Base-by-base conservation (phyloP, 2,888 invertebrate genomes). In the Amiota minor region DNA sequence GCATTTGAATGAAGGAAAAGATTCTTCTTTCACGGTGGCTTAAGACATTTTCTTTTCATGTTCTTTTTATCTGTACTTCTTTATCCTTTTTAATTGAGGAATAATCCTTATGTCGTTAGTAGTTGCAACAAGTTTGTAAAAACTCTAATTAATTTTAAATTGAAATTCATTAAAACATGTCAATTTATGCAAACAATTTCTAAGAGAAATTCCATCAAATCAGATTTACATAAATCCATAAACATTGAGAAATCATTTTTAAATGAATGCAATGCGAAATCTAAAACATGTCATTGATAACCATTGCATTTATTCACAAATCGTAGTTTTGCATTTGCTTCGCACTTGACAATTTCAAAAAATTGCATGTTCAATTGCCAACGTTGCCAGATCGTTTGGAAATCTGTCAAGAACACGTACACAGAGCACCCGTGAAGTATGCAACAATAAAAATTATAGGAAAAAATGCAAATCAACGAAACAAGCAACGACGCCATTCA, bases 1-100 rank as follows among this genome's bases (percentile, higher is more conserved):
- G 83, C 81, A 79, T 80, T 82, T 84, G 77, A 83, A 85, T 81
- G 78, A 74, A 73, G 49, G 71, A 55, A 74, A 76, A 79, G 77
- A 77, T n/a, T 50, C 12, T 50, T 3, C n/a, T 50, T 12, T 50
- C 35, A 35, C 6, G 35, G 2, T 35, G 35, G 35, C 35, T 35
- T 35, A 35, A 35, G 35, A 35, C 6, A 35, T 35, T 35, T 35
- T 35, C 35, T 35, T 35, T 35, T 4, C 35, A 6, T 35, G 35
- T 6, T 35, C 35, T 1, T 3, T 23, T 23, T 23, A 23, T 23
- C 23, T 23, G 2, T 23, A 3, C 3, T 23, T 3, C 3, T 35
- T 35, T 35, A 6, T 35, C 6, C 6, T 35, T 6, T 35, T 35
- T 35, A 35, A 35, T 35, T 35, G 35, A 2, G 0, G 35, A 6